Percentiles rank a stretch among this genome's conserved stretches.
These are phyloP conservation scores for Anabacerthia variegaticeps DNA, from an alignment of 2,797 vertebrate genomes.

Conservation along the genomic window DNA sequence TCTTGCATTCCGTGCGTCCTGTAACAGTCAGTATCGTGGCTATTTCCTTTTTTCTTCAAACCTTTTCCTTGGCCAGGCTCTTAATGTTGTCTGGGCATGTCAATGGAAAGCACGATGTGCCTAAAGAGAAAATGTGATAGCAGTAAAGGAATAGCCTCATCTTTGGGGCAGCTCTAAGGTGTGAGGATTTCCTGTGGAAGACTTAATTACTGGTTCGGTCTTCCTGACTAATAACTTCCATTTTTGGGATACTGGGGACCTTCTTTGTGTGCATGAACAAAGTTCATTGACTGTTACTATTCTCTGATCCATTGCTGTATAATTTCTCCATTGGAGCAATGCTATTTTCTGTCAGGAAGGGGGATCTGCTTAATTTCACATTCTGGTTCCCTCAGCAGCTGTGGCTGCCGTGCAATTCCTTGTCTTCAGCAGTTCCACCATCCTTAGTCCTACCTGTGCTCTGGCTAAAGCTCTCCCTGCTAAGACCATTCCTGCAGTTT, in stretches of 20 bases:
- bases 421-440: background rate
- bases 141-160: background rate
- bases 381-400: background rate
- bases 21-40: background rate
- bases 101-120: background rate
- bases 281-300: background rate
- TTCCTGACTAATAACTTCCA: background rate
- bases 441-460: background rate
- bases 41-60: background rate
- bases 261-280: fast-evolving
- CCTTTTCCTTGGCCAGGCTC: background rate
- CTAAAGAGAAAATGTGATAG: background rate
- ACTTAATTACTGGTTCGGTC: background rate
- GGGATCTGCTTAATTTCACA: background rate
- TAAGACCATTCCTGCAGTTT: background rate
- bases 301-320: background rate
- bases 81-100: background rate
- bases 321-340: background rate
- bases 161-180: background rate
- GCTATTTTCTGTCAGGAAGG: background rate
- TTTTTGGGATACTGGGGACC: background rate
- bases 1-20: background rate
- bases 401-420: background rate
- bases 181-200: background rate
- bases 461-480: background rate